Evolutionary conservation across 2,888 invertebrate genomes (phyloP).

Genomic region (Hemistola chrysoprasaria): DNA sequence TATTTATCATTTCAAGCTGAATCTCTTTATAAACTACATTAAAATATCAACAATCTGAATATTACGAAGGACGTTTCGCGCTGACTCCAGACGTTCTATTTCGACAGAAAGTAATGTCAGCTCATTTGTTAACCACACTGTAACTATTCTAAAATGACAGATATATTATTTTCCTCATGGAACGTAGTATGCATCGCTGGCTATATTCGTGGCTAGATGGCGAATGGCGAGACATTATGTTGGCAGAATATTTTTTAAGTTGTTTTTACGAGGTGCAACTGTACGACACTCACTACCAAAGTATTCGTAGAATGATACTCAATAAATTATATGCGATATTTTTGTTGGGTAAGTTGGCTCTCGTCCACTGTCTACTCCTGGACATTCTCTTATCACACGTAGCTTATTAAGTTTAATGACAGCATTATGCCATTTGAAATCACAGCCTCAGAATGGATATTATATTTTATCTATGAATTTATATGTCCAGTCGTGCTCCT

Average conservation of each 20-base stretch:
- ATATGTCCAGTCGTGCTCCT: too few species aligned
- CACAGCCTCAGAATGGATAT: slow-evolving; percentile 11
- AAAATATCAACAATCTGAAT: slow-evolving; percentile 10
- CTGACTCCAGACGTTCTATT: slow-evolving; percentile 40
- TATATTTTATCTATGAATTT: slow-evolving; percentile 24
- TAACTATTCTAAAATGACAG: slow-evolving; percentile 57
- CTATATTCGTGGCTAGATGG: slow-evolving; percentile 48
- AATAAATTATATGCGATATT: slow-evolving; percentile 79
- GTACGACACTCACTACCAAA: slow-evolving; percentile 61
- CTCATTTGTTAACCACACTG: slow-evolving; percentile 47
- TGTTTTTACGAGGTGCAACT: slow-evolving; percentile 78
- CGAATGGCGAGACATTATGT: slow-evolving; percentile 49
- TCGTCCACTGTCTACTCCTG: slow-evolving; percentile 63
- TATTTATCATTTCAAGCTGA: too few species aligned
- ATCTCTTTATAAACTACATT: too few species aligned
- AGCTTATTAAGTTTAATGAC: slow-evolving; percentile 47
- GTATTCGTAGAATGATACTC: slow-evolving; percentile 71
- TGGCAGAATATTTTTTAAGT: slow-evolving; percentile 63
- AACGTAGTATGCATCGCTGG: slow-evolving; percentile 53
- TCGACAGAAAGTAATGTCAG: slow-evolving; percentile 47
- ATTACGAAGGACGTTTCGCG: slow-evolving; percentile 36
- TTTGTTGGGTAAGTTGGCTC: slow-evolving; percentile 73
- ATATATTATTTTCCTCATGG: slow-evolving; percentile 51
- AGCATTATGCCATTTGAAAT: slow-evolving; percentile 29
- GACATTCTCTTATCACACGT: slow-evolving; percentile 56